Conservation (phyloP, 2,888 invertebrate species). For the Thereva nobilitata region DNA sequence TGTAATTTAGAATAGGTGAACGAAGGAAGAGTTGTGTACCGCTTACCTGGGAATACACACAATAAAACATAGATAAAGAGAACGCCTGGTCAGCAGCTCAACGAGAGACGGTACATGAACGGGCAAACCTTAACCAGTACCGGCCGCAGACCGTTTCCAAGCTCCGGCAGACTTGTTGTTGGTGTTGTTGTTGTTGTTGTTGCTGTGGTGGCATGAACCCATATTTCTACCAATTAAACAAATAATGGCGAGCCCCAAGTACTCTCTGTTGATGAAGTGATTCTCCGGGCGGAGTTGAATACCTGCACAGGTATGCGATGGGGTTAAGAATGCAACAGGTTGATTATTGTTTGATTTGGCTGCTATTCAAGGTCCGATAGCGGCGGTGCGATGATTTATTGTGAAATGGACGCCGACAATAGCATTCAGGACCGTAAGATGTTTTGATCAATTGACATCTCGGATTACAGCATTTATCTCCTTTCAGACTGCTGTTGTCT, state of each 20-base stretch:
- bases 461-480: constrained; percentile 15
- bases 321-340: constrained; percentile 28
- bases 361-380: neutral
- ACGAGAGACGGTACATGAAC: constrained; percentile 13
- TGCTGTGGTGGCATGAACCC: constrained; percentile 29
- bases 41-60: constrained; percentile 20
- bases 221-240: constrained; percentile 33
- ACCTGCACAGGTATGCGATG: constrained; percentile 24
- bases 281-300: constrained; percentile 16
- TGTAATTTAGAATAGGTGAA: constrained; percentile 31
- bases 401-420: constrained; percentile 4
- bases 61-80: constrained; percentile 6
- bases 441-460: constrained; percentile 34
- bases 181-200: neutral
- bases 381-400: constrained; percentile 19
- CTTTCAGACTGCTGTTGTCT: constrained; percentile 1
- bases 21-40: constrained; percentile 2
- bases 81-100: neutral
- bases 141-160: neutral
- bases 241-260: constrained; percentile 26
- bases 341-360: constrained; percentile 28
- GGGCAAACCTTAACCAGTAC: neutral
- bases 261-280: constrained; percentile 23
- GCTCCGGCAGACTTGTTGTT: too few species aligned
- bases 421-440: constrained; percentile 9